A percentile compares a stretch with the other conserved stretches of the same genome.
These are phyloP conservation scores for Microchirus variegatus DNA, from an alignment of 2,797 vertebrate species.

Conservation along the genomic window DNA sequence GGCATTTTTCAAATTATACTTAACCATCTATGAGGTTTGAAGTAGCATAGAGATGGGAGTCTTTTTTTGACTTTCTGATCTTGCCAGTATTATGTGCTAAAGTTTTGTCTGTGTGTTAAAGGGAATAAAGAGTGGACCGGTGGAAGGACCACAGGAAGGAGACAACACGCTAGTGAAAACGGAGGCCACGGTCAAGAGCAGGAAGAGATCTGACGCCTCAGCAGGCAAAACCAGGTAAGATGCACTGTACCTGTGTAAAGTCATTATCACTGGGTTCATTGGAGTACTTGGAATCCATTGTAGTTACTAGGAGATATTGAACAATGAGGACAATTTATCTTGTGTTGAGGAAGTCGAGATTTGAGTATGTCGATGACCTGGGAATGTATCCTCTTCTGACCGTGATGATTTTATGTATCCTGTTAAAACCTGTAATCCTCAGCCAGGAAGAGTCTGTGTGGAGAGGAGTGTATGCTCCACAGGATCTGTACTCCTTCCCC, in stretches of 20 bases:
- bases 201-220: conserved; percentile 73
- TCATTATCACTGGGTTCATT: neutral
- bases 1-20: neutral
- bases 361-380: neutral
- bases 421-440: conserved; percentile 30
- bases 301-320: too few relatives aligned
- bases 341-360: neutral
- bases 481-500: conserved; percentile 87
- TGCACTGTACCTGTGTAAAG: neutral
- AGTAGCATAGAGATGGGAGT: neutral
- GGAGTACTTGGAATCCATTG: neutral
- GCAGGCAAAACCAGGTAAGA: conserved; percentile 77
- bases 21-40: neutral
- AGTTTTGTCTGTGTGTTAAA: conserved; percentile 39
- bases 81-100: neutral
- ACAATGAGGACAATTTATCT: neutral
- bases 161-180: conserved; percentile 79
- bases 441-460: conserved; percentile 77
- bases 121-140: conserved; percentile 68
- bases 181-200: conserved; percentile 69
- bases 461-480: conserved; percentile 87
- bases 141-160: conserved; percentile 59
- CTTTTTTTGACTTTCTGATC: neutral
- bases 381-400: neutral
- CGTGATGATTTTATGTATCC: neutral